Conservation (phyloP, 2,888 invertebrate species). For the Rhogogaster chlorosoma region DNA sequence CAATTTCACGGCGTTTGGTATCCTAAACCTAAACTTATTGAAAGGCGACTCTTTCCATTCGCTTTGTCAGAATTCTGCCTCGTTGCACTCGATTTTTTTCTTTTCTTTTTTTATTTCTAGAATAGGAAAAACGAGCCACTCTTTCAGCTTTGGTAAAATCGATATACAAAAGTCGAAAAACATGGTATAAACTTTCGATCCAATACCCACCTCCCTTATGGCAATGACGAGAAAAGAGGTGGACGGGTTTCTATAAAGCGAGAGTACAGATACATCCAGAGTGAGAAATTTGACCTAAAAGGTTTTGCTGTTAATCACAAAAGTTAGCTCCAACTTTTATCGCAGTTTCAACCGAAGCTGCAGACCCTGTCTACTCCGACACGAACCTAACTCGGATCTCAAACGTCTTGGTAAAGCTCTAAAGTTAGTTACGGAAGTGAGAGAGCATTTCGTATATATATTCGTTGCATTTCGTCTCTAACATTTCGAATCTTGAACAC, state of each 20-base stretch:
- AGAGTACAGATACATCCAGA: constrained; percentile 3
- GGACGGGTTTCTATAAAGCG: background rate
- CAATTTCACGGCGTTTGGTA: constrained; percentile 10
- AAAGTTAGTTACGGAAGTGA: constrained; percentile 7
- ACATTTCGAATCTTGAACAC: background rate
- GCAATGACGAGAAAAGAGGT: background rate
- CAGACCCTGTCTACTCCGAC: background rate
- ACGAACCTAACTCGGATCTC: constrained; percentile 1
- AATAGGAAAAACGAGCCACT: background rate
- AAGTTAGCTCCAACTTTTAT: constrained; percentile 33
- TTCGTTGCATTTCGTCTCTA: background rate
- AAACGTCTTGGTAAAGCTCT: constrained; percentile 23
- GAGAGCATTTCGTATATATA: too few relatives aligned
- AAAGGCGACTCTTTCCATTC: background rate
- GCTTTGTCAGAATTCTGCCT: background rate
- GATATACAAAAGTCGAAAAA: background rate
- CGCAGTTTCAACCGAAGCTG: constrained; percentile 24
- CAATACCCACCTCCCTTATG: background rate
- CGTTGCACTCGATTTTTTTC: background rate
- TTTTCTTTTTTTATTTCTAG: too few relatives aligned
- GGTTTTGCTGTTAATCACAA: constrained; percentile 31
- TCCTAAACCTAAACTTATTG: background rate
- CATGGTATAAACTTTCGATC: background rate
- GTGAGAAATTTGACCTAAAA: constrained; percentile 38
- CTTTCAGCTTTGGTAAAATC: too few relatives aligned